Evolutionary conservation across 2,113 vertebrate genomes (phyloP).

Genomic region (Orthochromis malagaraziensis): DNA sequence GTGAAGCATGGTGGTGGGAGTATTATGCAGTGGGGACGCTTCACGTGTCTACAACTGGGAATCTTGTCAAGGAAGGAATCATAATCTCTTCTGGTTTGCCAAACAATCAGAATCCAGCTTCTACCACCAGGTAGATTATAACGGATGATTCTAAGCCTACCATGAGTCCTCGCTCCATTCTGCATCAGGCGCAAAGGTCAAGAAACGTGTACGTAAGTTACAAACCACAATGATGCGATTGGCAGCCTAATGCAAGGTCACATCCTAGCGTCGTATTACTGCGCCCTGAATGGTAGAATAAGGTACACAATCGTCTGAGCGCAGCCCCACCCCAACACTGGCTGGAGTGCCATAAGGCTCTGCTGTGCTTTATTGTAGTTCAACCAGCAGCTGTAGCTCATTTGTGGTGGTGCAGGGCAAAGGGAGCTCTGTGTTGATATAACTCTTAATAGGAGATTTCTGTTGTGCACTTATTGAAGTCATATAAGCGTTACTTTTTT

Average conservation of each 20-base stretch:
- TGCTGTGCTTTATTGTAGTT: background rate
- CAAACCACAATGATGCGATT: background rate
- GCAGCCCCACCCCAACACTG: background rate
- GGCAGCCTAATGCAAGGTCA: background rate
- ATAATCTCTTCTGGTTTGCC: background rate
- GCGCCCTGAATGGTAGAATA: background rate
- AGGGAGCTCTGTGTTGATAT: background rate
- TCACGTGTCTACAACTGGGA: background rate
- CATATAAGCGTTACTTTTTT: background rate
- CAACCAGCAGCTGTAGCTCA: background rate
- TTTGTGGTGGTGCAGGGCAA: background rate
- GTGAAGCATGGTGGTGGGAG: background rate
- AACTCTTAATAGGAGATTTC: background rate
- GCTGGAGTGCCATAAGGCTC: rapidly evolving
- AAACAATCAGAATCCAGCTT: background rate
- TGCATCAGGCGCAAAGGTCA: background rate
- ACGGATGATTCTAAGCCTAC: rapidly evolving
- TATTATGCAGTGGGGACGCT: rapidly evolving
- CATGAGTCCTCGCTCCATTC: background rate
- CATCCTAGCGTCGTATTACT: rapidly evolving
- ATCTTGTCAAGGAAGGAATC: background rate
- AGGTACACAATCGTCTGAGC: rapidly evolving
- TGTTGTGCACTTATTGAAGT: background rate
- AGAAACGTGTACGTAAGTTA: background rate
- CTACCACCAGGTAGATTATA: background rate